These are phyloP conservation scores for Prionace glauca DNA, from an alignment of 2,797 vertebrate species.

Conservation along the genomic window DNA sequence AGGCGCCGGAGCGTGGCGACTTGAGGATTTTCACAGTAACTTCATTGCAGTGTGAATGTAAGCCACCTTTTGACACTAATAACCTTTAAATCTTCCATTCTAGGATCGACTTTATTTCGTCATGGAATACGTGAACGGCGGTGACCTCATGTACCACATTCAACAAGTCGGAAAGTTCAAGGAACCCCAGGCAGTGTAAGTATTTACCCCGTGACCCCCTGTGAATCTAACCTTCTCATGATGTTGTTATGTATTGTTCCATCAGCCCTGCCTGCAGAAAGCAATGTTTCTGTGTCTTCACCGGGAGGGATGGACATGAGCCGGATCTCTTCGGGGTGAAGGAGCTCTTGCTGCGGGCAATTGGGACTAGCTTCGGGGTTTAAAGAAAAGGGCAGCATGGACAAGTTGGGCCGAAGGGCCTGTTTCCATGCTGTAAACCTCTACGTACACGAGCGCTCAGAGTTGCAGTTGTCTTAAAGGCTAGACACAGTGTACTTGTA, in stretches of 20 bases:
- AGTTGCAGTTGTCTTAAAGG: background rate
- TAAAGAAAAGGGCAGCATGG: too few relatives aligned
- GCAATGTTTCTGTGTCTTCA: background rate
- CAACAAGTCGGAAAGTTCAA: conserved; percentile 85
- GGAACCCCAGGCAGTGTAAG: conserved; percentile 97
- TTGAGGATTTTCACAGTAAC: too few relatives aligned
- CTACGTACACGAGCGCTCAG: background rate
- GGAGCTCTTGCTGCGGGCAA: too few relatives aligned
- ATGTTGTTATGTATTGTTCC: background rate
- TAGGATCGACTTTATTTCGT: conserved; percentile 94
- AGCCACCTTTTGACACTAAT: too few relatives aligned
- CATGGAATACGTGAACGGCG: conserved; percentile 96
- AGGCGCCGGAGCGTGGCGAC: too few relatives aligned
- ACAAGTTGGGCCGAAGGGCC: too few relatives aligned
- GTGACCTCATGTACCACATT: conserved; percentile 88
- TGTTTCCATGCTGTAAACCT: too few relatives aligned
- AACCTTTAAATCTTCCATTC: background rate
- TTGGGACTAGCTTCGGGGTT: too few relatives aligned
- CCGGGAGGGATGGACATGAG: background rate
- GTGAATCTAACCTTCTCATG: background rate
- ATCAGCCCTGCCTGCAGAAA: background rate
- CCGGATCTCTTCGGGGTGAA: background rate
- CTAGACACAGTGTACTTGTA: background rate
- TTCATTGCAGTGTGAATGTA: too few relatives aligned
- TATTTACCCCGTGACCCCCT: conserved; percentile 34